These are phyloP conservation scores for Chelmon rostratus DNA, from an alignment of 2,797 vertebrate genomes.

Conservation along the genomic window DNA sequence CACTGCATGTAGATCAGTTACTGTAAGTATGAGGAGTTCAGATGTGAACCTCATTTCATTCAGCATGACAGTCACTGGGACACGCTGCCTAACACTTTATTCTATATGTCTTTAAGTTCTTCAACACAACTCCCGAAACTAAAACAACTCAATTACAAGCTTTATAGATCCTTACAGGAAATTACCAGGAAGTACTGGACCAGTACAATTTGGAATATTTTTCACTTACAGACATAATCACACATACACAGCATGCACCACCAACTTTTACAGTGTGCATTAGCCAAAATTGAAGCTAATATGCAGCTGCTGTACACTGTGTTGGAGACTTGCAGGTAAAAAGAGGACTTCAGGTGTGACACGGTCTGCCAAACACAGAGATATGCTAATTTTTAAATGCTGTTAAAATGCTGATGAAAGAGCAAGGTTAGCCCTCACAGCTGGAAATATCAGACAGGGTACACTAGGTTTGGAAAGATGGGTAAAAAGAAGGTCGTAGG, in stretches of 20 bases:
- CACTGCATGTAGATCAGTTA: not conserved
- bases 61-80: constrained; percentile 22
- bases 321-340: not conserved
- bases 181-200: not conserved
- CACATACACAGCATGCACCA: not conserved
- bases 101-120: no score
- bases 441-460: not conserved
- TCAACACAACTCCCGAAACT: no score
- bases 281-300: not conserved
- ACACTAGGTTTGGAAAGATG: not conserved
- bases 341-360: not conserved
- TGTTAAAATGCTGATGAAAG: not conserved
- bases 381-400: not conserved
- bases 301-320: not conserved
- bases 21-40: no score
- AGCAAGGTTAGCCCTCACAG: not conserved
- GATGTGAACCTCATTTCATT: constrained; percentile 7
- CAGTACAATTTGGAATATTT: not conserved
- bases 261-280: not conserved
- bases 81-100: no score
- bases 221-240: not conserved
- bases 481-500: not conserved
- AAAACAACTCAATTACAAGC: not conserved
- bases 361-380: not conserved
- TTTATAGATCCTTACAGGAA: not conserved